Evolutionary conservation across 2,797 vertebrate genomes (phyloP).

Genomic region (Siniperca scherzeri): DNA sequence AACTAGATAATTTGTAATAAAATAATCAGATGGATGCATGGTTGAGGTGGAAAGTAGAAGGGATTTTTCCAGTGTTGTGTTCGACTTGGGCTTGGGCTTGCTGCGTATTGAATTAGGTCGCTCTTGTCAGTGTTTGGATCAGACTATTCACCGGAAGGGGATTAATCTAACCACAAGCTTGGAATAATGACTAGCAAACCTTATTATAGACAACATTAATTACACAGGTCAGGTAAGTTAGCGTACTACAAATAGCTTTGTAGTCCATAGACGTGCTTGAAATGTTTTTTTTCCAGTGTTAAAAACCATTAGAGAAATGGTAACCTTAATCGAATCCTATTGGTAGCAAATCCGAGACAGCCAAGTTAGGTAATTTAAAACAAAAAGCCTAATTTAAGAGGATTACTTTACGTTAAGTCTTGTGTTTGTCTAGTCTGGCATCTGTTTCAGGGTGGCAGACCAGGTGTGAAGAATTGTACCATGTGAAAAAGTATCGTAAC

Average conservation of each 20-base stretch:
- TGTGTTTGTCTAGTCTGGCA: constrained; percentile 41
- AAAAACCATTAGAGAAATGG: not conserved
- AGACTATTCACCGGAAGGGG: constrained; percentile 58
- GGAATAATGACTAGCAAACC: not conserved
- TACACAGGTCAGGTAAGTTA: not conserved
- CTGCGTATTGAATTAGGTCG: constrained; percentile 23
- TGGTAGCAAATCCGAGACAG: not conserved
- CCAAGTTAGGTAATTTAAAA: not conserved
- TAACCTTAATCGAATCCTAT: not conserved
- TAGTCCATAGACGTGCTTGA: not conserved
- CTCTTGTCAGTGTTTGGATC: constrained; percentile 34
- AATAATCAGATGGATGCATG: not conserved
- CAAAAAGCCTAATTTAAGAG: constrained; percentile 39
- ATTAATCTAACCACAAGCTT: constrained; percentile 33
- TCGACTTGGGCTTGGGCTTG: not conserved
- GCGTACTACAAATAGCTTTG: not conserved
- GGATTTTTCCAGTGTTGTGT: constrained; percentile 20
- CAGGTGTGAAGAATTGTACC: not conserved
- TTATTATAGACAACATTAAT: not conserved
- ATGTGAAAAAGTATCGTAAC: not conserved
- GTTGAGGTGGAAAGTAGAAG: constrained; percentile 3
- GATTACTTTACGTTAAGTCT: constrained; percentile 39
- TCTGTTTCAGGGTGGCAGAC: constrained; percentile 18
- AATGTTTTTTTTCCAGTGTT: not conserved
- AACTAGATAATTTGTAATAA: not conserved